Base-by-base conservation (phyloP, 2,797 vertebrate species). In the Sternarchorhynchus goeldii region DNA sequence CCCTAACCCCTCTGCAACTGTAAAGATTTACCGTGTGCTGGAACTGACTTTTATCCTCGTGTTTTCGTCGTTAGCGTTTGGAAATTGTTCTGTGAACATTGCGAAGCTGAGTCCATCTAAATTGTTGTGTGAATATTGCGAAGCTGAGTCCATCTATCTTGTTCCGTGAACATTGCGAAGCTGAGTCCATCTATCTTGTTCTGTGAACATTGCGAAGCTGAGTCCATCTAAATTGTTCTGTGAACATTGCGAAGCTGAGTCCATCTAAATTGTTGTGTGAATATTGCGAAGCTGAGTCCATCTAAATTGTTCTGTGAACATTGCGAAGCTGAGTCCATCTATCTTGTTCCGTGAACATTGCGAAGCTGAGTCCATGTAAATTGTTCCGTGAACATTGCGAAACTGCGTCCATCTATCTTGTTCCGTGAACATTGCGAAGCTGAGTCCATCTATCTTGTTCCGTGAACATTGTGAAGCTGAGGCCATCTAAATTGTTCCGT, bases 311-410 rank as follows among this genome's bases (percentile, higher is more conserved):
- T 66, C 25, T 25, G 25, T 25, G 25, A 25, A 25, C 25, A 25
- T 1, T 4, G 18, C 7, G 17, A 57, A 20, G 17, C 20, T n/a
- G 20, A 57, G 2, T 3, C 18, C 17, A 57, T 8, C 60, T 18
- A 56, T 62, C 5, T 75, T 55, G 56, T 6, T 66, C 25, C 1
- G 25, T 25, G 25, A 25, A 25, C 25, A 25, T 1, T 4, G 18
- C 7, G 17, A 57, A 20, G 17, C 20, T n/a, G 20, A 57, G 2
- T 3, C 1, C 17, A 57, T 8, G 45, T 18, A 56, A 45, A 3
- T 75, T 55, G 56, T 25, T 25, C 14, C 57, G 25, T 34, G 67
- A 31, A 53, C 57, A 56, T 78, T 78, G 18, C 7, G 17, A 57
- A 20, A 1, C 20, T n/a, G 3, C 20, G 2, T 3, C 18, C 17